These are phyloP conservation scores for Nomada hirtipes DNA, from an alignment of 2,888 invertebrate genomes.

Conservation along the genomic window DNA sequence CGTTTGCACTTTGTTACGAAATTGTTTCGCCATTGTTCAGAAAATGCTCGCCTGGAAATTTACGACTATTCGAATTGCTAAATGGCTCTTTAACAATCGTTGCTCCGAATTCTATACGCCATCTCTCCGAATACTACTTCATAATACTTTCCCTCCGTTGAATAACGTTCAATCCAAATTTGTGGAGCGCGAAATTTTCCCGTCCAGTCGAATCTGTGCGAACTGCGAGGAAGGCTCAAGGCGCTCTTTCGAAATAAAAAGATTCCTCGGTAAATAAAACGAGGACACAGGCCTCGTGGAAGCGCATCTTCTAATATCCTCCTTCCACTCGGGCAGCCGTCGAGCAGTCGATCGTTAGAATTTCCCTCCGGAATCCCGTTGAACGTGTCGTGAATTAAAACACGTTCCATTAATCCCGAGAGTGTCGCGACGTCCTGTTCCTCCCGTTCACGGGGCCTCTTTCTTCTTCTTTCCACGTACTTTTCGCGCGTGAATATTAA, in stretches of 20 bases:
- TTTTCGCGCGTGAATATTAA: constrained; percentile 50
- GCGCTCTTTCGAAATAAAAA: neutral
- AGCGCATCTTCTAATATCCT: constrained; percentile 6
- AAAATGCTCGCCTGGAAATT: constrained; percentile 57
- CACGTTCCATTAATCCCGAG: constrained; percentile 40
- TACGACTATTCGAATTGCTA: constrained; percentile 55
- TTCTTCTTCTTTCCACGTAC: constrained; percentile 13
- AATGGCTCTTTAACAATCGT: constrained; percentile 49
- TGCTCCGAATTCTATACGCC: neutral
- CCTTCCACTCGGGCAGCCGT: neutral
- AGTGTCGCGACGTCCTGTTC: constrained; percentile 10
- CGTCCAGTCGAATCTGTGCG: too few relatives aligned
- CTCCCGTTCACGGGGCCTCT: neutral
- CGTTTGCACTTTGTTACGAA: constrained; percentile 65
- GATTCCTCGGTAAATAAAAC: neutral
- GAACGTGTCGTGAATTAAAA: constrained; percentile 52
- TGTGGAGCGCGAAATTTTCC: too few relatives aligned
- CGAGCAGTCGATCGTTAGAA: constrained; percentile 3
- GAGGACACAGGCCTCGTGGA: too few relatives aligned
- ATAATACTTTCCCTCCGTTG: neutral
- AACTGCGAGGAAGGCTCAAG: too few relatives aligned
- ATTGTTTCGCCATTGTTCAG: constrained; percentile 68
- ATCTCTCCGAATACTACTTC: neutral
- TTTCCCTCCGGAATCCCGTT: constrained; percentile 13
- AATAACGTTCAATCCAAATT: too few relatives aligned